Evolutionary conservation across 2,888 invertebrate species (phyloP).

Genomic region (Drosophila emarginata): DNA sequence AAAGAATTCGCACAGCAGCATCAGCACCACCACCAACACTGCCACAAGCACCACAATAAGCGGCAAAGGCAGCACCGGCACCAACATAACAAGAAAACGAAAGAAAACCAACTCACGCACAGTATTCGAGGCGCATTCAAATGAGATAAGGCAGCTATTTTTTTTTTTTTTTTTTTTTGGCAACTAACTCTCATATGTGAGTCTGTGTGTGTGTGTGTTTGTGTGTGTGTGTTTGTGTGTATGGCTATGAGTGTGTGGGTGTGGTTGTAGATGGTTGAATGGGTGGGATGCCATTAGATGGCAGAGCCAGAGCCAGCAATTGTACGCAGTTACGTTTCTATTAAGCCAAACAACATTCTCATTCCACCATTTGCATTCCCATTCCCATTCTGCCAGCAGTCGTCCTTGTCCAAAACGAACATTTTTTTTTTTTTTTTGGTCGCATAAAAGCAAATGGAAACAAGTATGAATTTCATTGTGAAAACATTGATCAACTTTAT

Average conservation of each 20-base stretch:
- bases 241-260: not conserved
- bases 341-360: slow-evolving; percentile 48
- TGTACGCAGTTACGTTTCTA: slow-evolving; percentile 52
- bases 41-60: slow-evolving; percentile 10
- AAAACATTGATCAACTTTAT: slow-evolving; percentile 9
- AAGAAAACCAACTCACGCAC: slow-evolving; percentile 43
- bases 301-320: slow-evolving; percentile 37
- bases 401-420: slow-evolving; percentile 47
- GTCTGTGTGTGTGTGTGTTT: not conserved
- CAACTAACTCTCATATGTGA: slow-evolving; percentile 25
- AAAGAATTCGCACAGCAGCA: slow-evolving; percentile 32
- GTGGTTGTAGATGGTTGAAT: slow-evolving; percentile 23
- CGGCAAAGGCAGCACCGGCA: not conserved
- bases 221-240: slow-evolving; percentile 1
- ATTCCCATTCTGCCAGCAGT: not conserved
- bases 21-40: not conserved
- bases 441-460: slow-evolving; percentile 51
- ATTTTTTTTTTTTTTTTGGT: slow-evolving; percentile 20
- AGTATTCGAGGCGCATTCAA: slow-evolving; percentile 49
- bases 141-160: slow-evolving; percentile 48
- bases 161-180: slow-evolving; percentile 19
- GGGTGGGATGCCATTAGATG: slow-evolving; percentile 38
- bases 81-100: slow-evolving; percentile 1
- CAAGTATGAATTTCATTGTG: slow-evolving; percentile 32
- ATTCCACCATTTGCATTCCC: slow-evolving; percentile 11